Evolutionary conservation across 2,113 vertebrate genomes (phyloP), one percentile per base, ranked within the genome.

Genomic region (Orcinus orca): DNA sequence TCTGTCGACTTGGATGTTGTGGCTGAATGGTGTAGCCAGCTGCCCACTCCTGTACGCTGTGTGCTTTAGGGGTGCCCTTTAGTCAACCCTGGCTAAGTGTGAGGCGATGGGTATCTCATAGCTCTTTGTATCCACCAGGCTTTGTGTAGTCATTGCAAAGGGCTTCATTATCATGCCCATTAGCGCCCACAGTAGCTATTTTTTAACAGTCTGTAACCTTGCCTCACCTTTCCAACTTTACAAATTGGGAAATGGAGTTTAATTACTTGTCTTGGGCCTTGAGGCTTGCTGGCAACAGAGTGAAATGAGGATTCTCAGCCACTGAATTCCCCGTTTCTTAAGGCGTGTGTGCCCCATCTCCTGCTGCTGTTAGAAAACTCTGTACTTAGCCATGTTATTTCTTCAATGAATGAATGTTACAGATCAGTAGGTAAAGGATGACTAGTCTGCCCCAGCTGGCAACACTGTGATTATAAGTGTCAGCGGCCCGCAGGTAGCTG

Each of bases 161-260:
- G 17, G 47, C 70, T 89, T 68, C 88, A 23, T 85, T 47, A 95
- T 18, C 23, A 29, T 47, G 55, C n/a, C 41, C 47, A 68, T 77
- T 58, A 38, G 50, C 31, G 33, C 63, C 31, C 38, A 60, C 23
- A 29, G n/a, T 85, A 90, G 29, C 41, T 94, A 60, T 87, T 92
- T 77, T 65, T 60, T 74, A 62, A 55, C 44, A n/a, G 25, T 81
- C 41, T 65, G 4, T 60, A 82, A 65, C 2, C 47, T 60, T 77
- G 10, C 21, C 50, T 82, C 29, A 73, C 53, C 12, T 60, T 55
- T 83, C 33, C 81, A 68, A 25, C 31, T 93, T 85, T 82, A 91
- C 68, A 97, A 87, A 89, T 92, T 80, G 76, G 38, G 31, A 95
- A 93, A 97, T 62, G 15, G 50, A 81, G 17, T 90, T 95, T 85